Conservation (phyloP, 2,888 invertebrate genomes). For the Rotaria sp. region DNA sequence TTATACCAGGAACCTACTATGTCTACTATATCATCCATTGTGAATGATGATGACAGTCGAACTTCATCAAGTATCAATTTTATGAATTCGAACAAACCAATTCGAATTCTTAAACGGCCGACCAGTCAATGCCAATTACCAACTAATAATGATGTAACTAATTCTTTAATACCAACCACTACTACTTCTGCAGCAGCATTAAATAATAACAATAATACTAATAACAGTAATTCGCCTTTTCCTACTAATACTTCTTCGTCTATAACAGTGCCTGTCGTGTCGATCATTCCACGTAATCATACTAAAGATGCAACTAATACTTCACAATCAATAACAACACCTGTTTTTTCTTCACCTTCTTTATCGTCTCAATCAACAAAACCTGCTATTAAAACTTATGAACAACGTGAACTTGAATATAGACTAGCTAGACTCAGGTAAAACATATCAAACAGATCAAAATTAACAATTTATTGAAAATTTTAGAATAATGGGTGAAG, state of each 20-base stretch:
- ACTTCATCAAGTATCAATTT: neutral
- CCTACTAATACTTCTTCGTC: neutral
- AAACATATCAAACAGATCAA: neutral
- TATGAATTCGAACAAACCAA: neutral
- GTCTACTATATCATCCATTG: neutral
- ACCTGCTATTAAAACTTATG: constrained; percentile 23
- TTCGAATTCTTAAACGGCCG: constrained; percentile 19
- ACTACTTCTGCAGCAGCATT: neutral
- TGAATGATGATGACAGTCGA: neutral
- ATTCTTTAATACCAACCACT: neutral
- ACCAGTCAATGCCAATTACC: constrained; percentile 12
- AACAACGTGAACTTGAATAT: constrained; percentile 24
- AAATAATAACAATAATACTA: neutral
- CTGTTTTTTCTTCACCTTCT: neutral
- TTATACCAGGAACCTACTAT: neutral
- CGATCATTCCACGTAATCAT: constrained; percentile 16
- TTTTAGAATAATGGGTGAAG: constrained; percentile 10
- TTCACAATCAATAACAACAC: neutral
- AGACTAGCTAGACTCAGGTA: neutral
- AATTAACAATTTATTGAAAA: neutral
- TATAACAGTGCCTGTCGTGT: neutral
- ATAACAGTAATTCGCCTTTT: neutral
- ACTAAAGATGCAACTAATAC: neutral
- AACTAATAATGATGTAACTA: neutral
- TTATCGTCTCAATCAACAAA: neutral